A percentile compares a stretch with the other conserved stretches of the same genome.
Conservation (phyloP, 2,888 invertebrate species). For the Amphimallon solstitiale region DNA sequence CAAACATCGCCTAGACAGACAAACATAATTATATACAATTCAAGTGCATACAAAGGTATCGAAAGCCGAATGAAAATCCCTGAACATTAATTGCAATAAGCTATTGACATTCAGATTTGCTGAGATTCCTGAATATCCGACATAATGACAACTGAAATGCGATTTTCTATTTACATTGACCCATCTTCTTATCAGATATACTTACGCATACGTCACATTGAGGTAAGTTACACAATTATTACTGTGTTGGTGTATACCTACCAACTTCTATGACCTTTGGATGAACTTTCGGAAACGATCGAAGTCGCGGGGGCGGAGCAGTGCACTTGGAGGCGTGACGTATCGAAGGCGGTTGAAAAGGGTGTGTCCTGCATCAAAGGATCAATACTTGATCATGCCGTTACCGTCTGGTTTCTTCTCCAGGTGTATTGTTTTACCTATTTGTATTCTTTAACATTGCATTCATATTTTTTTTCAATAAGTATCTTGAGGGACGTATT, state of each 20-base stretch:
- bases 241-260: slow-evolving; percentile 16
- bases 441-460: neutral
- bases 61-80: too few species aligned
- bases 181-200: neutral
- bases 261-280: slow-evolving; percentile 44
- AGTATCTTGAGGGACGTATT: neutral
- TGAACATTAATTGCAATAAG: too few species aligned
- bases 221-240: slow-evolving; percentile 25
- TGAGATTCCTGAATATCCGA: too few species aligned
- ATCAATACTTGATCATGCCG: slow-evolving; percentile 50
- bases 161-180: too few species aligned
- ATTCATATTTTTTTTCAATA: neutral
- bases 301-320: slow-evolving; percentile 47
- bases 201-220: too few species aligned
- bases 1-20: too few species aligned
- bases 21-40: too few species aligned
- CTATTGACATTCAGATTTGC: too few species aligned
- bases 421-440: slow-evolving; percentile 9
- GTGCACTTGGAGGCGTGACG: slow-evolving; percentile 50
- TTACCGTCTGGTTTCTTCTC: neutral
- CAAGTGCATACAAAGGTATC: too few species aligned
- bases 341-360: slow-evolving; percentile 48
- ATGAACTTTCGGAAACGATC: slow-evolving; percentile 48
- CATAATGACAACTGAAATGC: too few species aligned
- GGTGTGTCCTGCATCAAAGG: slow-evolving; percentile 46